Conservation (phyloP, 2,113 vertebrate species). For the Colius striatus region DNA sequence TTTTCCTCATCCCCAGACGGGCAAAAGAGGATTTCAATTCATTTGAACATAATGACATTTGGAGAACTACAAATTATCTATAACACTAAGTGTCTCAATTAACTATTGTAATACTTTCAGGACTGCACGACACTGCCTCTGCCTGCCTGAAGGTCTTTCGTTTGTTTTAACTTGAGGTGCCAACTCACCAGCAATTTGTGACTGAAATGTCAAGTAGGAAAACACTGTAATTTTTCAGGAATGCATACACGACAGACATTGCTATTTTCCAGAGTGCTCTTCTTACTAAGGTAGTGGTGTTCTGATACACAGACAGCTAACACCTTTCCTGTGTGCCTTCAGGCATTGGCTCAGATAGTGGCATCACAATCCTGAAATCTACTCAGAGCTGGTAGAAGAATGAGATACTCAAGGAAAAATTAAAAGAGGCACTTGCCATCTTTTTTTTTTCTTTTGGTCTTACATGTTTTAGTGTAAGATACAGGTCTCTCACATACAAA, state of each 20-base stretch:
- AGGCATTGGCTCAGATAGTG: background rate
- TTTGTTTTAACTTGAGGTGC: background rate
- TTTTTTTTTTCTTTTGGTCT: background rate
- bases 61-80: background rate
- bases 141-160: background rate
- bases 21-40: background rate
- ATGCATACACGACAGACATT: background rate
- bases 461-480: background rate
- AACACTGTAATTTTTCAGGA: background rate
- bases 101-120: background rate
- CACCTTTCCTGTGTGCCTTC: background rate
- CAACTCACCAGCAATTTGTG: background rate
- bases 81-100: background rate
- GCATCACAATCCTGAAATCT: background rate
- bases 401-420: background rate
- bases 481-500: background rate
- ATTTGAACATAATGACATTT: background rate
- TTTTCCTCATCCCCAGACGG: fast-evolving
- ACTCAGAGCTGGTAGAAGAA: background rate
- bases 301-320: background rate
- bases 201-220: background rate
- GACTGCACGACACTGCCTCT: background rate
- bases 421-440: background rate
- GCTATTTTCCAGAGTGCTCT: background rate
- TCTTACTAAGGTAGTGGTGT: background rate